Evolutionary conservation across 2,113 vertebrate genomes (phyloP).

Genomic region (Etheostoma cragini): DNA sequence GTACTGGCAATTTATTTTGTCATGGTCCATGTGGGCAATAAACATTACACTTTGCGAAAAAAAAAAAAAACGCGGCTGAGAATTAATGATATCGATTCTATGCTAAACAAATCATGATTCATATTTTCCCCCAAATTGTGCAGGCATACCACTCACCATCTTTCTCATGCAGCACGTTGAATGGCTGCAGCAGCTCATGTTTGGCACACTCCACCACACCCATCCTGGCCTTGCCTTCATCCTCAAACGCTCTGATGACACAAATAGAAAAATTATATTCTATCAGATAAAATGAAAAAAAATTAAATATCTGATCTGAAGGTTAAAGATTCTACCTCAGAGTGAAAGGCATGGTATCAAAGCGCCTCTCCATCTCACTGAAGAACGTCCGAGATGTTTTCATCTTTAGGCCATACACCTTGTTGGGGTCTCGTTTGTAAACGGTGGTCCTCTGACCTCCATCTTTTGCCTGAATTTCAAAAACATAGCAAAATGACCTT

Average conservation of each 20-base stretch:
- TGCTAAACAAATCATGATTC: too few relatives aligned
- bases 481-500: not conserved
- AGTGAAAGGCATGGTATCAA: constrained; percentile 97
- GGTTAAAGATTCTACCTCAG: constrained; percentile 85
- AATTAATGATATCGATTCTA: too few relatives aligned
- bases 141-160: constrained; percentile 86
- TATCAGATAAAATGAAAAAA: not conserved
- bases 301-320: not conserved
- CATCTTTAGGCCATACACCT: constrained; percentile 98
- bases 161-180: constrained; percentile 96
- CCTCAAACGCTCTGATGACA: constrained; percentile 91
- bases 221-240: constrained; percentile 95
- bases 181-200: constrained; percentile 96
- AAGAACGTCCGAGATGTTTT: constrained; percentile 98
- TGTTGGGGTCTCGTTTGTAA: constrained; percentile 97
- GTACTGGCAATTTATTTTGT: too few relatives aligned
- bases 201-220: constrained; percentile 98
- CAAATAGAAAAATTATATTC: not conserved
- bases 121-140: too few relatives aligned
- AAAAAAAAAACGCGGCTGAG: too few relatives aligned
- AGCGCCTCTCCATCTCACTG: constrained; percentile 96
- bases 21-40: too few relatives aligned
- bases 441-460: constrained; percentile 97
- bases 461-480: constrained; percentile 88
- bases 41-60: too few relatives aligned